Base-by-base conservation (phyloP, 1,140 invertebrate species). In the Nomia melanderi region DNA sequence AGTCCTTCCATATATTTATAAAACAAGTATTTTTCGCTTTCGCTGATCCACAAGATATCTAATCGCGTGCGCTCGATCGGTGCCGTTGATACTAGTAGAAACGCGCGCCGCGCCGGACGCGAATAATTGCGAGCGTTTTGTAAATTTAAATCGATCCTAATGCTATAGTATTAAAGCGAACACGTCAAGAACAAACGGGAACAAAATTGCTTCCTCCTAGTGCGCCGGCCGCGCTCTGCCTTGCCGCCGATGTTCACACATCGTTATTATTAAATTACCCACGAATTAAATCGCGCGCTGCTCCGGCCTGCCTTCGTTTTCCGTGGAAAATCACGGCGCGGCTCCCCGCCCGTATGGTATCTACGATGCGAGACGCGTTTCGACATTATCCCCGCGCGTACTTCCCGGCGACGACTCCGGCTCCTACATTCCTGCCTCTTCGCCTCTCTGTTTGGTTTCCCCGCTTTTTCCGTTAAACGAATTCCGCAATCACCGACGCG, bases 221-320 rank as follows among this genome's bases (percentile, higher is more conserved):
- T 29, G 29, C 29, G 41, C 20, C 20, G 6, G 8, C 7, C 47
- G 36, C 3, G 31, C 6, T n/a, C 20, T 6, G 36, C 9, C 29
- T n/a, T 36, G 31, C 27, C 31, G 57, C 23, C 9, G 57, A 60
- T 8, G 33, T 36, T 60, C 57, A 20, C 57, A 60, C 57, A 31
- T 60, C 31, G 57, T 60, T 60, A 60, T 59, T 31, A 59, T 60
- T 33, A 60, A 60, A 60, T 60, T 60, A 60, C 6, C 20, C 20
- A 11, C 8, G 57, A 57, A 60, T 60, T 20, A 60, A 60, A 60
- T 60, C n/a, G 8, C 31, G 17, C 17, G 41, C 0, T 39, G 8
- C 6, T 44, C 20, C 9, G 25, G n/a, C 11, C 0, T 8, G 31
- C 57, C 20, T 56, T 11, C 31, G 1, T 11, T 36, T 33, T 36